A percentile compares a stretch with the other conserved stretches of the same genome.
These are phyloP conservation scores for Eumeta japonica DNA, from an alignment of 1,140 invertebrate genomes.

Conservation along the genomic window DNA sequence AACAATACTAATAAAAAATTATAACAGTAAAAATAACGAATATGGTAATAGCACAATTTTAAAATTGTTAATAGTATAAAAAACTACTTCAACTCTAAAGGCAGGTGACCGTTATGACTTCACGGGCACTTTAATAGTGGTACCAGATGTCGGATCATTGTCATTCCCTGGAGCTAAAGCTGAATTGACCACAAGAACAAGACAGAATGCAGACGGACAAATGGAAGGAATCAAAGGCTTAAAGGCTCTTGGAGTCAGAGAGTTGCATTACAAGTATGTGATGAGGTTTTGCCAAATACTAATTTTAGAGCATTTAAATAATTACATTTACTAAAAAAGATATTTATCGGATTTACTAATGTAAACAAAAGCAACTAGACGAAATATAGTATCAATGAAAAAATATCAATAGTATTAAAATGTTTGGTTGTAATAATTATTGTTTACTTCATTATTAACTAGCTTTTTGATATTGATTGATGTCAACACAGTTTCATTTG, in stretches of 20 bases:
- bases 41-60: too few relatives aligned
- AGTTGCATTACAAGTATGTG: conserved; percentile 80
- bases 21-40: too few relatives aligned
- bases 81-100: conserved; percentile 21
- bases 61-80: too few relatives aligned
- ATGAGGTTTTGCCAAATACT: background rate
- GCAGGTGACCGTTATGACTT: conserved; percentile 90
- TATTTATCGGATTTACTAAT: too few relatives aligned
- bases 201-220: conserved; percentile 69
- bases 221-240: conserved; percentile 88
- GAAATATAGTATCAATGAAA: background rate
- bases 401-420: too few relatives aligned
- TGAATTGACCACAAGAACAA: conserved; percentile 76
- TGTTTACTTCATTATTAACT: too few relatives aligned
- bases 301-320: too few relatives aligned
- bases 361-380: background rate
- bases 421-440: too few relatives aligned
- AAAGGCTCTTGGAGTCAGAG: conserved; percentile 92
- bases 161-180: conserved; percentile 83
- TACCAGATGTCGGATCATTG: conserved; percentile 91
- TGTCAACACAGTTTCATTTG: too few relatives aligned
- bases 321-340: too few relatives aligned
- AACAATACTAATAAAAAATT: too few relatives aligned
- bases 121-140: conserved; percentile 94
- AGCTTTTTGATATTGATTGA: too few relatives aligned